Base-by-base conservation (phyloP, 2,113 vertebrate species). In the Mustela nigripes region DNA sequence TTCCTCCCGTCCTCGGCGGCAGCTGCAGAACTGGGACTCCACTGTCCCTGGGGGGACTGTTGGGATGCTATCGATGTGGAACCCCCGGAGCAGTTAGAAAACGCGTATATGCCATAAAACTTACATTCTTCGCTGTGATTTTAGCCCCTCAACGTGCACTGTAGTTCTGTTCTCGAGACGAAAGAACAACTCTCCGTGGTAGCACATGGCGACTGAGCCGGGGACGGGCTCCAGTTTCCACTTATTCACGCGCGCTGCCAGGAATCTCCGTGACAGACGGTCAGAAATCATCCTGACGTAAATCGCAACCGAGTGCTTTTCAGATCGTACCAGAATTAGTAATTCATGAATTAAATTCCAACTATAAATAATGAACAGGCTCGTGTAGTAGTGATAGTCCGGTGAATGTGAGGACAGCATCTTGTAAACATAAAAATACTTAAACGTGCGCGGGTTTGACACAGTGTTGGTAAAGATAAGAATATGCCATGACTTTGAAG, bases 91-190 rank as follows among this genome's bases (percentile, higher is more conserved):
- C 39, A 21, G 65, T 36, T 45, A 1, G 16, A 3, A 1, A 15
- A 53, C 4, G 3, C 0, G 0, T 3, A 16, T 2, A 2, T 11
- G 58, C 21, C 5, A 0, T 22, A 14, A n/a, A 39, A 18, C 18
- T 50, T 9, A 24, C 12, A 4, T 33, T 31, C 63, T 2, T 36
- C 11, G 6, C 7, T 1, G 3, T 10, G 67, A 6, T 14, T 18
- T 63, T 39, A 33, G 31, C 4, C 0, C 33, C 21, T 53, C 26
- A 1, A 10, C 10, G 26, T 12, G 19, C 21, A 6, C 1, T 14
- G 4, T 1, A 7, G 8, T 67, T 31, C n/a, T 36, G 18, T 21
- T n/a, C 14, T 33, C 63, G 31, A 33, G 31, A 67, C 1, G 31
- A 33, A 67, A 16, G 63, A 33, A 67, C 28, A 33, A 7, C 31